Evolutionary conservation across 2,888 invertebrate species (phyloP).

Genomic region (Amiota minor): DNA sequence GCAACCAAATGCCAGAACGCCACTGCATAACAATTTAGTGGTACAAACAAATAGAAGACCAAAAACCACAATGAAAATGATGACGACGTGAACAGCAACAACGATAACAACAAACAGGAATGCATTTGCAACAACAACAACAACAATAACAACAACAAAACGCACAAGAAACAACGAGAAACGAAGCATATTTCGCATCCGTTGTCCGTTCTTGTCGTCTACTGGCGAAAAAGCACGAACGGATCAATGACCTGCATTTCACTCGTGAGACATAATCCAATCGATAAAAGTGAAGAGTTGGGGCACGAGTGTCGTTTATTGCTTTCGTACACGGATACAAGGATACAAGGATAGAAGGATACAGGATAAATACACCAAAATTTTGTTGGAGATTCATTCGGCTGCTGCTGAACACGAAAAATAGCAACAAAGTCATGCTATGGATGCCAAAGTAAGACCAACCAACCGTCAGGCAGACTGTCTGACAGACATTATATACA

Average conservation of each 20-base stretch:
- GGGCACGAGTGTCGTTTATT: constrained; percentile 55
- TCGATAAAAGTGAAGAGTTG: constrained; percentile 71
- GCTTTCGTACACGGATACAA: constrained; percentile 33
- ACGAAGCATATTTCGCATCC: constrained; percentile 2
- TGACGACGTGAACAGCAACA: constrained; percentile 6
- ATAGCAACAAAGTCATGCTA: constrained; percentile 36
- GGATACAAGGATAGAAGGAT: constrained; percentile 26
- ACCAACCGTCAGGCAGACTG: constrained; percentile 2
- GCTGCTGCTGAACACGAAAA: constrained; percentile 38
- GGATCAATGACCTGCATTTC: constrained; percentile 74
- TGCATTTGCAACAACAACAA: constrained; percentile 11
- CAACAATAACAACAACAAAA: neutral
- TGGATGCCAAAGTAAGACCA: constrained; percentile 27
- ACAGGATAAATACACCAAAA: constrained; percentile 13
- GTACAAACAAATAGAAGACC: neutral
- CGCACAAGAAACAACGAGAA: neutral
- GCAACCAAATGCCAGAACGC: neutral
- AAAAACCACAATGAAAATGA: neutral
- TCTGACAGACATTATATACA: neutral
- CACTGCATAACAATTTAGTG: neutral
- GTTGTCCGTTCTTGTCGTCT: constrained; percentile 41
- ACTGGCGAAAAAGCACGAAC: constrained; percentile 56
- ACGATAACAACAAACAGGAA: constrained; percentile 6
- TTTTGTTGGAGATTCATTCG: constrained; percentile 35
- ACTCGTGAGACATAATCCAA: constrained; percentile 73